Base-by-base conservation (phyloP, 1,140 invertebrate genomes). In the Paramacrobiotus metropolitanus region DNA sequence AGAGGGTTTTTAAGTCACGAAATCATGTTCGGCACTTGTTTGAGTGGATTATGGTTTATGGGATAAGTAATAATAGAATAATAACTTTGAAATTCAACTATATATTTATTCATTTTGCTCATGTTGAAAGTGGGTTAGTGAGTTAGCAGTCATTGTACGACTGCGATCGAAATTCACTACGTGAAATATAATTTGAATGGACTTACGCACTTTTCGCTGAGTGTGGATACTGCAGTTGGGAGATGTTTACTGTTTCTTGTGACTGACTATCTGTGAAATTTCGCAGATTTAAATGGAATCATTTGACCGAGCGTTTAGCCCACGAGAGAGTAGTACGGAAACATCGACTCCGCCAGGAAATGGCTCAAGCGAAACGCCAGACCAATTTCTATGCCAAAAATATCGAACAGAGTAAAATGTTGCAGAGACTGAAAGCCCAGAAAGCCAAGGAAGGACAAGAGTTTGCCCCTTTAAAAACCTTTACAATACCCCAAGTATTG, bases 321-420 rank as follows among this genome's bases (percentile, higher is more conserved):
- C 93, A 94, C 75, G 91, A 96, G 74, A 82, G 82, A 70, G 86
- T 86, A 30, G 83, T 87, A 3, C 81, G 82, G 65, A 83, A 87
- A 70, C 88, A 94, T 70, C 80, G 84, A 71, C 71, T 94, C 44
- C 73, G 83, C 64, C 80, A 83, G 21, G 92, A 95, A 77, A 86
- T 96, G 59, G 80, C 86, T 2, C 84, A 90, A 69, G 88, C 85
- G 0, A 92, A 92, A 73, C 81, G 82, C 69, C 87, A 94, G 75
- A 82, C 86, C 0, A 83, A 83, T 48, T 88, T 83, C 75, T 86
- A 87, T 72, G 81, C 83, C 55, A 77, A 80, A 62, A 88, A 86
- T 77, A 74, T 90, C 15, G 84, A 87, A 65, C 84, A 82, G 68
- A 84, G 81, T 73, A 79, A 81, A 68, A 81, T 78, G 73, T 67